These are phyloP conservation scores for Morone saxatilis DNA, from an alignment of 2,113 vertebrate genomes.

Conservation along the genomic window DNA sequence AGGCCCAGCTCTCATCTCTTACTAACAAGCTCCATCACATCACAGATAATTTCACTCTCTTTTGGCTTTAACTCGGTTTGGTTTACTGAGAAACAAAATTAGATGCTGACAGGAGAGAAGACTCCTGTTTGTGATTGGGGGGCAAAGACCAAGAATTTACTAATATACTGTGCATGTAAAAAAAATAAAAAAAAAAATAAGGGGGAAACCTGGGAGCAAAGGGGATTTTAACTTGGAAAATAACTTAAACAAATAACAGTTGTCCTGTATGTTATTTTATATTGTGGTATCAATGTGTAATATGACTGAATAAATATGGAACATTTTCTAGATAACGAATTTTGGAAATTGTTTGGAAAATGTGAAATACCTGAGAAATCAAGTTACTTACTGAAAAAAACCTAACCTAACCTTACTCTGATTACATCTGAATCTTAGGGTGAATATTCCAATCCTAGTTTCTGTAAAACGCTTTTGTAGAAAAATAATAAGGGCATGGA, in stretches of 20 bases:
- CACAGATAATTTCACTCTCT: background rate
- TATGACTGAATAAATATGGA: background rate
- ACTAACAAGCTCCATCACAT: background rate
- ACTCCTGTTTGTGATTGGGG: too few relatives aligned
- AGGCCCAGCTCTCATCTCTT: slow-evolving; percentile 9
- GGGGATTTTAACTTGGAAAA: too few relatives aligned
- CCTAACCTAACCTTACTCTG: too few relatives aligned
- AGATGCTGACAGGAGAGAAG: background rate
- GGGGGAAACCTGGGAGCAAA: too few relatives aligned
- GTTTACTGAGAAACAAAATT: slow-evolving; percentile 5
- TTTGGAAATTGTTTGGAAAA: too few relatives aligned
- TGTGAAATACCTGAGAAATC: too few relatives aligned
- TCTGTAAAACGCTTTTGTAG: background rate
- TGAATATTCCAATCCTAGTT: background rate
- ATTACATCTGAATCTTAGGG: background rate
- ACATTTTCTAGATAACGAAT: background rate
- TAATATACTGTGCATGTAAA: too few relatives aligned
- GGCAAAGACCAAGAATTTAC: too few relatives aligned
- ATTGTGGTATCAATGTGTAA: background rate
- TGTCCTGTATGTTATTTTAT: too few relatives aligned
- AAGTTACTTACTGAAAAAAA: too few relatives aligned
- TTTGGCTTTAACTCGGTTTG: background rate
- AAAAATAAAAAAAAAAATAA: too few relatives aligned
- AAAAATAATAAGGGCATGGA: background rate
- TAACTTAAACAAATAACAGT: too few relatives aligned